A percentile compares a stretch with the other conserved stretches of the same genome.
Conservation (phyloP, 2,113 vertebrate genomes). For the Varanus salvator region DNA sequence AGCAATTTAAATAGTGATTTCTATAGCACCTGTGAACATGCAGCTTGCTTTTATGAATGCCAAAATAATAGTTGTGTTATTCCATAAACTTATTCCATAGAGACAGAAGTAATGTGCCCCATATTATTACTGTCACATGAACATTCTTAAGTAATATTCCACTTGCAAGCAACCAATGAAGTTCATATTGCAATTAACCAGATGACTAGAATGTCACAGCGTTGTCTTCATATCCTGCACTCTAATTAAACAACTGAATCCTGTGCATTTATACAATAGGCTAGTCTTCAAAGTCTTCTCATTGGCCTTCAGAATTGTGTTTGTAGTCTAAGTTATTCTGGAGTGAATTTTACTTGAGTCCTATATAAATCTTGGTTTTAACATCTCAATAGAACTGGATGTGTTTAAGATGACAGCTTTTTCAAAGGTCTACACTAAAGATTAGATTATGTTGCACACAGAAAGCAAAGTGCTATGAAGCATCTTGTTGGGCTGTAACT, state of each 20-base stretch:
- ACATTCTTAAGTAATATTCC: background rate
- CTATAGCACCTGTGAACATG: background rate
- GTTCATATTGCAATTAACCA: background rate
- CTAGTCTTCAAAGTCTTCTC: background rate
- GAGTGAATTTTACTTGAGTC: background rate
- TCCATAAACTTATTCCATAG: background rate
- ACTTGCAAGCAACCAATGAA: background rate
- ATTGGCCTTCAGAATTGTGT: background rate
- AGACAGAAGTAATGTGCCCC: background rate
- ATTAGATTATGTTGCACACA: background rate
- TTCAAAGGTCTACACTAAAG: conserved; percentile 16
- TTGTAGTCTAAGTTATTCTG: background rate
- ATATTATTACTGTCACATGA: background rate
- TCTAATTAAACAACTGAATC: background rate
- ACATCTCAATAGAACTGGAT: background rate
- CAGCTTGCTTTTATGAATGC: background rate
- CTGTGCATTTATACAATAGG: background rate
- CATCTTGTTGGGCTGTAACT: background rate
- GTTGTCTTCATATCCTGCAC: background rate
- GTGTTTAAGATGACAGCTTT: background rate
- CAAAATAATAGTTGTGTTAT: background rate
- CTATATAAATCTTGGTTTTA: background rate
- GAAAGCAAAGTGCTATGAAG: background rate
- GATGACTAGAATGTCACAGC: background rate
- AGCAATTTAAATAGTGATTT: background rate